Percentiles rank a stretch among this genome's conserved stretches.
These are phyloP conservation scores for Pampusana beccarii DNA, from an alignment of 2,113 vertebrate genomes.

Conservation along the genomic window DNA sequence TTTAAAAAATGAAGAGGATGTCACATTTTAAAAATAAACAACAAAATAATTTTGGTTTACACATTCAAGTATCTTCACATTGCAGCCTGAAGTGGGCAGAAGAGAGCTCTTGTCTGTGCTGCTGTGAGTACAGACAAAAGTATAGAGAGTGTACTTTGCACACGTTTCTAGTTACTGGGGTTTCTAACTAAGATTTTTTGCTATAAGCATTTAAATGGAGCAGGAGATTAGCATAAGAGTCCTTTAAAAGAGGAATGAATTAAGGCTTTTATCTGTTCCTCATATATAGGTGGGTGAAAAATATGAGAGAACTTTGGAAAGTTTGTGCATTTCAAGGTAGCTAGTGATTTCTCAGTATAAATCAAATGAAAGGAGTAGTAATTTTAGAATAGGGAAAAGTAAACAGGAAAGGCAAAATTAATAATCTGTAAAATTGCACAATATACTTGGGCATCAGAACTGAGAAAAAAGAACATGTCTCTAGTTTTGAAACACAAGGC, in stretches of 20 bases:
- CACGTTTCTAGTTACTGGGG: not conserved
- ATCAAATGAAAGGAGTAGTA: not conserved
- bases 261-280: not conserved
- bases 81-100: constrained; percentile 59
- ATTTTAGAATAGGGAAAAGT: not conserved
- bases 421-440: constrained; percentile 9
- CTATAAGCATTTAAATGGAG: not conserved
- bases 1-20: not conserved
- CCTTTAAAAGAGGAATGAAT: not conserved
- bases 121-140: not conserved
- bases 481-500: not conserved
- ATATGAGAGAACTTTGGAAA: not conserved
- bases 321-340: not conserved
- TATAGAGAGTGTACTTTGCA: not conserved
- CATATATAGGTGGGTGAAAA: not conserved
- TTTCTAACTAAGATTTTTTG: not conserved
- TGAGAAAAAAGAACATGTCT: not conserved
- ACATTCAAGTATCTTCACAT: not conserved
- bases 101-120: constrained; percentile 24
- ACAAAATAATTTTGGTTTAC: not conserved
- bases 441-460: not conserved
- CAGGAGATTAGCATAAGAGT: not conserved
- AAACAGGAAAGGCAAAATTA: constrained; percentile 17
- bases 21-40: not conserved
- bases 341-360: not conserved